These are phyloP conservation scores for Aviceda subcristata DNA, from an alignment of 2,113 vertebrate genomes.

Conservation along the genomic window DNA sequence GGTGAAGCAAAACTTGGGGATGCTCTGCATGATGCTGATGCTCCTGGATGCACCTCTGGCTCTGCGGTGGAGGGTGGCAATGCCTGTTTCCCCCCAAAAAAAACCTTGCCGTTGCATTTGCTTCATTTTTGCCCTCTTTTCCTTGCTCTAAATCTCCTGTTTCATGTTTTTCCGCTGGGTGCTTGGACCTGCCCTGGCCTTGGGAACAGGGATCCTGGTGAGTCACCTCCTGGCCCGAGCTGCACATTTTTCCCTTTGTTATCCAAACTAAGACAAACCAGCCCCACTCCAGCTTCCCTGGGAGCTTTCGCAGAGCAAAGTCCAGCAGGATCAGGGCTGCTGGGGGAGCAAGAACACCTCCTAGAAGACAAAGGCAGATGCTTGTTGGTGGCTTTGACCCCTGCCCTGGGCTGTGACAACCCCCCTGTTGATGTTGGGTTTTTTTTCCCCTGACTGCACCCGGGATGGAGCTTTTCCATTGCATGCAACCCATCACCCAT, in stretches of 20 bases:
- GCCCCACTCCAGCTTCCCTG: neutral
- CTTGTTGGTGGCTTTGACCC: neutral
- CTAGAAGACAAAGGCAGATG: neutral
- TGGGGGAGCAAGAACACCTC: neutral
- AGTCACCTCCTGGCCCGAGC: conserved; percentile 9
- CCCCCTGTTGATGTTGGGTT: neutral
- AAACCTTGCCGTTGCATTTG: neutral
- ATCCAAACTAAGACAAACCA: neutral
- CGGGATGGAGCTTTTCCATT: neutral
- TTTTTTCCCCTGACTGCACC: neutral
- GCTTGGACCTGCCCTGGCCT: neutral
- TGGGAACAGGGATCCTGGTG: neutral
- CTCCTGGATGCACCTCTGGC: neutral
- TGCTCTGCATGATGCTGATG: neutral
- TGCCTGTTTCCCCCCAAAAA: neutral
- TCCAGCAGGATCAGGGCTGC: neutral
- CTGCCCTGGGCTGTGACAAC: neutral
- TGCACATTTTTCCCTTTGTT: conserved; percentile 12
- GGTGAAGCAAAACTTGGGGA: neutral
- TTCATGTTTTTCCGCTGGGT: neutral
- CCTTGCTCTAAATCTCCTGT: neutral
- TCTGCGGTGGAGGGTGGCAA: neutral
- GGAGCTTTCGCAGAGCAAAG: neutral
- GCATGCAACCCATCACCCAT: rapidly evolving
- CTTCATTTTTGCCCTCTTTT: neutral